Conservation (phyloP, 2,113 vertebrate species). For the Microcebus ravelobensis region DNA sequence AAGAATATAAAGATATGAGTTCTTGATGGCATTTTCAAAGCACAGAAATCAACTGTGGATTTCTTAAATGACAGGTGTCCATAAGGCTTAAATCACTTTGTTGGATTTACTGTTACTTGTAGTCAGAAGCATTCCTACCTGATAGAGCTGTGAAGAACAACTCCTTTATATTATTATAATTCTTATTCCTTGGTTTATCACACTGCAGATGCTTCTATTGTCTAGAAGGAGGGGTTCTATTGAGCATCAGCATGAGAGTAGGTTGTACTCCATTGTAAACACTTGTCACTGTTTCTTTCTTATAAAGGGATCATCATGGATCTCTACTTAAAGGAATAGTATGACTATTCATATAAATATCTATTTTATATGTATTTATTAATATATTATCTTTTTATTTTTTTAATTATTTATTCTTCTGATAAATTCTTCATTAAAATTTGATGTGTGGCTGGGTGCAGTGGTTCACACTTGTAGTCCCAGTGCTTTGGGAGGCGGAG, state of each 20-base stretch:
- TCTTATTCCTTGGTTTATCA: background rate
- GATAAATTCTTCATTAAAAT: too few species aligned
- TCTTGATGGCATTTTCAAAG: background rate
- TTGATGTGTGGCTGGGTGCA: too few species aligned
- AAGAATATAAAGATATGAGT: background rate
- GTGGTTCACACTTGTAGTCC: too few species aligned
- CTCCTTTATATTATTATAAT: background rate
- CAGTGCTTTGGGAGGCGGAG: too few species aligned
- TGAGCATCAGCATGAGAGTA: background rate
- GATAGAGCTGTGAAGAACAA: background rate
- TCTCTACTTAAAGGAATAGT: background rate
- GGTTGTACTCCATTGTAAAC: background rate
- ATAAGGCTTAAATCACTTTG: background rate
- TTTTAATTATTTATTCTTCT: too few species aligned
- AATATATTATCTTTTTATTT: background rate
- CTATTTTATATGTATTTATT: background rate
- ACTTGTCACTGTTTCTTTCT: background rate
- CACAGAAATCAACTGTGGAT: background rate
- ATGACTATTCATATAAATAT: background rate
- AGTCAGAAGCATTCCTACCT: background rate
- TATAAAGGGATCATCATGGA: background rate
- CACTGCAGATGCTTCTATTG: background rate
- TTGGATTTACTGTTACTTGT: background rate
- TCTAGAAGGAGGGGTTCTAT: background rate
- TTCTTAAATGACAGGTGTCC: background rate